phyloP scores from a whole-genome alignment of 1,140 invertebrate species.

The Fopius arisanus region DNA sequence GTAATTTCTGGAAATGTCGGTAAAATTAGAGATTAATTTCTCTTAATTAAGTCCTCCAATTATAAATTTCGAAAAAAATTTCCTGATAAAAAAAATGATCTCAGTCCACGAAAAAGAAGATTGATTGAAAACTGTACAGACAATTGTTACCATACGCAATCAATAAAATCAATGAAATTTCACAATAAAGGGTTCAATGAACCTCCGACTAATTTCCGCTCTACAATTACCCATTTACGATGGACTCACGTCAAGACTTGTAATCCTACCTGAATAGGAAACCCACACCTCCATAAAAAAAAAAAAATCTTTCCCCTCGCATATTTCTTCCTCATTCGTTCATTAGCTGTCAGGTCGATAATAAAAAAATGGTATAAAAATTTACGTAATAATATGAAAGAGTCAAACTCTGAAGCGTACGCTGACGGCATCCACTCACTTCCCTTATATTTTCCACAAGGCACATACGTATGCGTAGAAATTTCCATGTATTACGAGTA shows the following conservation, averaged over 20 bases:
- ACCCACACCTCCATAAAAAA: not conserved
- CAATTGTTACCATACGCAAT: too few species aligned
- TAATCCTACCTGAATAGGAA: not conserved
- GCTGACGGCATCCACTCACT: too few species aligned
- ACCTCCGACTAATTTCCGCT: not conserved
- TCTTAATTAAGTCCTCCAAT: too few species aligned
- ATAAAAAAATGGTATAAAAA: not conserved
- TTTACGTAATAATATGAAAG: not conserved
- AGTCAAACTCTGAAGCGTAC: too few species aligned
- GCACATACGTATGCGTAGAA: not conserved
- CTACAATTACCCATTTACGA: not conserved
- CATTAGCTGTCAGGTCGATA: not conserved
- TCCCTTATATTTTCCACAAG: not conserved
- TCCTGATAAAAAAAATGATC: too few species aligned
- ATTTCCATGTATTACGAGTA: not conserved
- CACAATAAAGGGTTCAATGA: not conserved
- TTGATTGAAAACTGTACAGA: too few species aligned
- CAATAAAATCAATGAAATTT: too few species aligned
- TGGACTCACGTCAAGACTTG: not conserved
- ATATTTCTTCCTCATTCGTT: constrained; percentile 3
- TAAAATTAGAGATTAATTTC: too few species aligned
- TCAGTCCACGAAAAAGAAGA: too few species aligned
- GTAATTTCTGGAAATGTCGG: too few species aligned
- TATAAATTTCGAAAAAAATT: too few species aligned
- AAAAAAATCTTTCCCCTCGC: not conserved